Evolutionary conservation across 2,113 vertebrate genomes (phyloP), one percentile per base, ranked within the genome.

Genomic region (Thymallus thymallus): DNA sequence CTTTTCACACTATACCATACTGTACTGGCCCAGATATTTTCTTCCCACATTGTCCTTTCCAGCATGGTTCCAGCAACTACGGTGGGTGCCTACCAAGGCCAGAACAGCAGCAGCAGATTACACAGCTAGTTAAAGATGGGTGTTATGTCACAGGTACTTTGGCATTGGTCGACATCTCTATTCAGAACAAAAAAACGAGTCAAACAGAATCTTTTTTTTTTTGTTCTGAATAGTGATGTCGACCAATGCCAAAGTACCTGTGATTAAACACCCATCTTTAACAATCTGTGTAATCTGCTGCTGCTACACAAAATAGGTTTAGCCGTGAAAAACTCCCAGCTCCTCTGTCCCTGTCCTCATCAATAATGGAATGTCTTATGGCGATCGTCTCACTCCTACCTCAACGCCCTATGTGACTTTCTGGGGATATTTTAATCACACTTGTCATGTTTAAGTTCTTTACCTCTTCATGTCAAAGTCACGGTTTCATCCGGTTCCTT

Each of bases 381-480:
- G 82, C 88, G 84, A 78, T 77, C 60, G 68, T 74, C 82, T 85
- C 80, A 74, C 83, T 84, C 82, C 80, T 87, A 87, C 85, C 76
- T 87, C 75, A 67, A 81, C 51, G 78, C 84, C 82, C 85, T 87
- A 79, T 88, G 88, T 83, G 88, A 90, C 83, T 84, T 85, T 85
- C 83, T 78, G 51, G 75, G 48, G 80, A 80, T 91, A 88, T 85
- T 87, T 83, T 91, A 90, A 92, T 90, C 88, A 88, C 83, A 88
- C 87, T 91, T 90, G 90, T 90, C 88, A 90, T 89, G 85, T 76
- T 84, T 68, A 81, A 86, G 86, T 87, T 80, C 82, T 90, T 85
- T 89, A 82, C 84, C 85, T 88, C 88, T 88, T 86, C 73, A 85
- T 86, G 87, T 93, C 91, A 93, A 93, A 92, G 91, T 91, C 91